phyloP scores from a whole-genome alignment of 2,797 vertebrate species.

The Callimico goeldii region DNA sequence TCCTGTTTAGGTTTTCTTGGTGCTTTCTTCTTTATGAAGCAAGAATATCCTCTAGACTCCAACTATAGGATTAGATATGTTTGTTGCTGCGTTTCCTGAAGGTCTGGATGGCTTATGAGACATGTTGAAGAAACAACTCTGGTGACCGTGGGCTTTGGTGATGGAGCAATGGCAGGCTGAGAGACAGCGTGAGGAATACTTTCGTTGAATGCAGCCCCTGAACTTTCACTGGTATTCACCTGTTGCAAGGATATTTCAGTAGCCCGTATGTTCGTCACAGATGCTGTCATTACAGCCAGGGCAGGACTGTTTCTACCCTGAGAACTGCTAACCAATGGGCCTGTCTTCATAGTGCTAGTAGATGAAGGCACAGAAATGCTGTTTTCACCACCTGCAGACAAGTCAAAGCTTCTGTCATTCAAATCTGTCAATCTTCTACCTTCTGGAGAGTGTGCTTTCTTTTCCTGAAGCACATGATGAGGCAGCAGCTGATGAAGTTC shows the following conservation, averaged over 20 bases:
- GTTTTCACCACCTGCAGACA: constrained; percentile 89
- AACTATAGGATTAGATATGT: constrained; percentile 84
- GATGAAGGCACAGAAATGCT: constrained; percentile 89
- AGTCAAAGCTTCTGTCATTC: constrained; percentile 87
- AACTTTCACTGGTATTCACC: constrained; percentile 82
- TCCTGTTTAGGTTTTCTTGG: constrained; percentile 84
- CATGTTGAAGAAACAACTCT: constrained; percentile 83
- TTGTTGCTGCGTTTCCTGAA: constrained; percentile 81
- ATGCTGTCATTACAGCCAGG: constrained; percentile 79
- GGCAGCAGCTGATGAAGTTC: constrained; percentile 91
- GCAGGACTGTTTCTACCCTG: constrained; percentile 85
- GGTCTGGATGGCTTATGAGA: constrained; percentile 84
- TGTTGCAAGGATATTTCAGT: constrained; percentile 84
- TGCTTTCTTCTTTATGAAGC: constrained; percentile 79
- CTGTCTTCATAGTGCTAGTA: constrained; percentile 83
- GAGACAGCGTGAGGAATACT: constrained; percentile 84
- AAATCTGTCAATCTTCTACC: constrained; percentile 83
- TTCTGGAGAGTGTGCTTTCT: constrained; percentile 87
- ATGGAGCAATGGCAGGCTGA: constrained; percentile 79
- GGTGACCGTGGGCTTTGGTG: constrained; percentile 83
- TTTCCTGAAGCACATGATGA: constrained; percentile 87
- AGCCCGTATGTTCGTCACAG: constrained; percentile 81
- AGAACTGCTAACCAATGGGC: constrained; percentile 83
- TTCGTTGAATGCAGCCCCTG: constrained; percentile 82
- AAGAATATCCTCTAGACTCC: constrained; percentile 83